Percentiles rank a stretch among this genome's conserved stretches.
phyloP scores from a whole-genome alignment of 2,113 vertebrate species.

The Callorhinus ursinus region DNA sequence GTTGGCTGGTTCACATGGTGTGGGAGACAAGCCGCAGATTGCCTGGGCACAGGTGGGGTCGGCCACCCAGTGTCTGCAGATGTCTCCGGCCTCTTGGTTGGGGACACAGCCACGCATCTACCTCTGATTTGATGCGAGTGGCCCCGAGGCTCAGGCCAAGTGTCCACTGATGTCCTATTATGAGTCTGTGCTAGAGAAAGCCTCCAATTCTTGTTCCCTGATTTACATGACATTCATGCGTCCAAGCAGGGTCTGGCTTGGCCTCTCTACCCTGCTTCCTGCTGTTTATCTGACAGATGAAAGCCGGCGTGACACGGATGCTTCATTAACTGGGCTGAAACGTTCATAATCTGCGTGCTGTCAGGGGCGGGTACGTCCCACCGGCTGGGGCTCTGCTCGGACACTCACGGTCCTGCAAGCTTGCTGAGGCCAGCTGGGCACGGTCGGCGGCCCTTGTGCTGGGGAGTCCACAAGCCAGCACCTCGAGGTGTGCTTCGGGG shows the following conservation, averaged over 20 bases:
- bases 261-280: neutral
- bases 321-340: constrained; percentile 35
- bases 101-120: neutral
- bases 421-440: neutral
- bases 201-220: neutral
- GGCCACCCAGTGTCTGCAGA: neutral
- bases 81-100: neutral
- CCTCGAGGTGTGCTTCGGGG: neutral
- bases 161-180: neutral
- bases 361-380: neutral
- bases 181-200: too few relatives aligned
- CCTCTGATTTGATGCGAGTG: neutral
- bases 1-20: accelerated
- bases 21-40: accelerated
- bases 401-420: neutral
- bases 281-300: neutral
- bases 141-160: neutral
- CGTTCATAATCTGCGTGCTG: neutral
- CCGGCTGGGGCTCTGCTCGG: neutral
- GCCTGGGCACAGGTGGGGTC: too few relatives aligned
- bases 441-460: neutral
- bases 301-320: neutral
- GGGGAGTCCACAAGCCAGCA: too few relatives aligned
- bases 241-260: neutral
- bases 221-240: neutral